These are phyloP conservation scores for Psilopsiagon aymara DNA, from an alignment of 2,113 vertebrate species.

Conservation along the genomic window DNA sequence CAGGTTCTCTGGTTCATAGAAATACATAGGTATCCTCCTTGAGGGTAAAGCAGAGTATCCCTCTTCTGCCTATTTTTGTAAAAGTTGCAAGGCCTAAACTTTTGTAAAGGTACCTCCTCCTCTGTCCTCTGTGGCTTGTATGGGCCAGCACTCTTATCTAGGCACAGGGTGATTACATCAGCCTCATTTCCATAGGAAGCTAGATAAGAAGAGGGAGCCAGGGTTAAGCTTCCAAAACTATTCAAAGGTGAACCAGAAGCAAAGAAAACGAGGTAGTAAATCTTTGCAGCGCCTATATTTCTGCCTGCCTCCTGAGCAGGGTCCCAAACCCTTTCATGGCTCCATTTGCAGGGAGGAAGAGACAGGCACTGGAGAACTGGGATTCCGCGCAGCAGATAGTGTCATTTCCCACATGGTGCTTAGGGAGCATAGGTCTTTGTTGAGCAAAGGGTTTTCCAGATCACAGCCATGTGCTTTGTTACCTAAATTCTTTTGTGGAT, in stretches of 20 bases:
- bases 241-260: neutral
- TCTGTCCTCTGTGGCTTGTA: neutral
- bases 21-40: neutral
- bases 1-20: neutral
- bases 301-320: neutral
- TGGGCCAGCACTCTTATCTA: neutral
- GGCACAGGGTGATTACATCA: neutral
- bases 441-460: neutral
- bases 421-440: rapidly evolving
- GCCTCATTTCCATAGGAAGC: neutral
- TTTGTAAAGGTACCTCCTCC: neutral
- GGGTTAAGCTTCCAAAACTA: neutral
- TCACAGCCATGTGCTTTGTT: neutral
- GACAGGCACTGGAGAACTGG: neutral
- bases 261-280: neutral
- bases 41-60: neutral
- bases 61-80: neutral
- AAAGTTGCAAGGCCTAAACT: neutral
- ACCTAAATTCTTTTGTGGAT: neutral
- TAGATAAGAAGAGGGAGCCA: neutral
- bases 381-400: neutral
- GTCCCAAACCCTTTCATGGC: neutral
- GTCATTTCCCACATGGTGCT: neutral
- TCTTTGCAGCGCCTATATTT: neutral
- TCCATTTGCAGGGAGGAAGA: neutral